Base-by-base conservation (phyloP, 2,888 invertebrate genomes). In the Polylopha cassiicola region DNA sequence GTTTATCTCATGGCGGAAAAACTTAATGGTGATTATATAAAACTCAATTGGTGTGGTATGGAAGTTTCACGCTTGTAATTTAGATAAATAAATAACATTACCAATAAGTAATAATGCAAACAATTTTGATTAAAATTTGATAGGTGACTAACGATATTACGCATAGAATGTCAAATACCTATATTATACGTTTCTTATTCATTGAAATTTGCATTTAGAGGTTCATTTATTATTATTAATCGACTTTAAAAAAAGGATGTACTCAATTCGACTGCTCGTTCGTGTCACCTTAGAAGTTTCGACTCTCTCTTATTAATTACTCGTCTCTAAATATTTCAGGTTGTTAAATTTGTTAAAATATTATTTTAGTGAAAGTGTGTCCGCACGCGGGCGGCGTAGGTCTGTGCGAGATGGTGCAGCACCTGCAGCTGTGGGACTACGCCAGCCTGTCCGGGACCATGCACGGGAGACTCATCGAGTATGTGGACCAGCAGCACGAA, bases 351-450 rank as follows among this genome's bases (percentile, higher is more conserved):
- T 15, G 14, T 15, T 15, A 7, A 3, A 15, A 27, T 8, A 30
- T n/a, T 24, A 11, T 70, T 80, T 11, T 71, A 95, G 95, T 96
- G 8, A 95, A 95, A 60, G 95, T 97, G 1, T 96, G 95, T 66
- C 97, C 97, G 0, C 97, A 97, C 80, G 96, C 95, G 43, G 97
- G 97, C n/a, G 97, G 97, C 4, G 92, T 97, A 5, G 97, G 96
- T 2, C 87, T 97, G 2, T 97, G 97, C 63, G 97, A 97, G 84
- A 93, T 96, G 91, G 95, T 97, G 1, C 96, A 96, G 57, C 97
- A 97, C 76, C 82, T 97, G 26, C 94, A 95, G 73, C 90, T 92
- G 79, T 96, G 95, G 92, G 95, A 97, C 74, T 96, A 88, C 74
- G 87, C 93, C 2, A 87, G 89, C 33, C 71, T 95, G 11, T 91